A percentile compares a stretch with the other conserved stretches of the same genome.
These are phyloP conservation scores for Lacerta bilineata DNA, from an alignment of 2,797 vertebrate genomes.

Conservation along the genomic window DNA sequence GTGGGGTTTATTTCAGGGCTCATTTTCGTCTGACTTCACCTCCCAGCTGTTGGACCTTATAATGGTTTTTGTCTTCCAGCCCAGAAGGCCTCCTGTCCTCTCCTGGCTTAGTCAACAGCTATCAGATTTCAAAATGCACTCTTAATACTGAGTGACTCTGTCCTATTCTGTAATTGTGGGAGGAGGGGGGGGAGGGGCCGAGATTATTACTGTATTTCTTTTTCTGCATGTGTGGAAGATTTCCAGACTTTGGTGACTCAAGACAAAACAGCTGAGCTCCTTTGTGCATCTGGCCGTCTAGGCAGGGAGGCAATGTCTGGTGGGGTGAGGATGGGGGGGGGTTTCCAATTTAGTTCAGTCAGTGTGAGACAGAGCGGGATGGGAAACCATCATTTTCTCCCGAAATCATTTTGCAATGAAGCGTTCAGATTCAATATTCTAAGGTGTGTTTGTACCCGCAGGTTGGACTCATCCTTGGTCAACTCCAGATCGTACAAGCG, in stretches of 20 bases:
- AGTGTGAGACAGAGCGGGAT: too few relatives aligned
- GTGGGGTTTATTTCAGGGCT: constrained; percentile 48
- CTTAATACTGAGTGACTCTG: constrained; percentile 9
- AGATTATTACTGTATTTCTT: neutral
- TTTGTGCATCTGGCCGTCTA: neutral
- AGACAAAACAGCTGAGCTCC: neutral
- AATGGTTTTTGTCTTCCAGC: constrained; percentile 45
- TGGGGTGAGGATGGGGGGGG: too few relatives aligned
- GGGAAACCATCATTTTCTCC: neutral
- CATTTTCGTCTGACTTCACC: constrained; percentile 52
- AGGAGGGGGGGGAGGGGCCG: too few relatives aligned
- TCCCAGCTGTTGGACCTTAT: constrained; percentile 47
- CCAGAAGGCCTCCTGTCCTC: constrained; percentile 32
- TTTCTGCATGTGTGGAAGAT: too few relatives aligned
- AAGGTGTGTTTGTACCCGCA: too few relatives aligned
- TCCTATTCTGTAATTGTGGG: constrained; percentile 2
- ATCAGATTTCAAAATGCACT: constrained; percentile 31
- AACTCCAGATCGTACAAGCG: too few relatives aligned
- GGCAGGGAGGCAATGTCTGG: too few relatives aligned
- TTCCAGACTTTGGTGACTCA: constrained; percentile 3
- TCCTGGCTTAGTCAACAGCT: constrained; percentile 15
- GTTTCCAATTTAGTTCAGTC: neutral
- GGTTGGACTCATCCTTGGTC: too few relatives aligned
- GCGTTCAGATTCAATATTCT: too few relatives aligned
- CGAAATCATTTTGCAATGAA: neutral